Base-by-base conservation (phyloP, 2,888 invertebrate species). In the Papilio demoleus region DNA sequence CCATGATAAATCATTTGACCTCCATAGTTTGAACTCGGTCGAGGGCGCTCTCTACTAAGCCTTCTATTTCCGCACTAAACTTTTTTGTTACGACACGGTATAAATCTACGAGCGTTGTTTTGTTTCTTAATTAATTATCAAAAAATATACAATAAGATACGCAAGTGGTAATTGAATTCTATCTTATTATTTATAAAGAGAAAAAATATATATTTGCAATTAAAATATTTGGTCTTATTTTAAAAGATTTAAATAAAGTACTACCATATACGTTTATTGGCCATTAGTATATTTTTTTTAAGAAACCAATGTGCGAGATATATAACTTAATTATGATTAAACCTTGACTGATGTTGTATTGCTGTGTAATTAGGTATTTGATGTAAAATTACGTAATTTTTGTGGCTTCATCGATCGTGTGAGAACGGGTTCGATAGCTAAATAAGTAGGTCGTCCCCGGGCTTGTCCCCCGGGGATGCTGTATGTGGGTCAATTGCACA, bases 401-500 rank as follows among this genome's bases (percentile, higher is more conserved):
- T 50, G 24, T 27, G 53, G 53, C 31, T 56, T 31, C 53, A 56
- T 56, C 9, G 31, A 31, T 31, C 53, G 27, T 27, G n/a, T 27
- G 27, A 8, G 17, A 19, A 27, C 8, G 9, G 31, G 53, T 53
- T 50, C 14, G 2, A n/a, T 31, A 50, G 27, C 6, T 27, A 19
- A 4, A 6, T 4, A 66, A 60, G 45, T 59, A 47, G 60, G 59
- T 22, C 60, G 17, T 42, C 17, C 42, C 17, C 42, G 47, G 50
- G 60, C 67, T 24, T 36, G 53, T 60, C 27, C 40, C 53, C 61
- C 24, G 36, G 50, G 40, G 53, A 53, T 61, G 61, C 8, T 31
- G 31, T 61, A 67, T 67, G 19, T 62, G 36, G 67, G 67, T 67
- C 62, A 58, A 31, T 62, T 42, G 22, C 14, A 42, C 56, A 62